Conservation (phyloP, 2,888 invertebrate species). For the Branchipolynoe longqiensis region DNA sequence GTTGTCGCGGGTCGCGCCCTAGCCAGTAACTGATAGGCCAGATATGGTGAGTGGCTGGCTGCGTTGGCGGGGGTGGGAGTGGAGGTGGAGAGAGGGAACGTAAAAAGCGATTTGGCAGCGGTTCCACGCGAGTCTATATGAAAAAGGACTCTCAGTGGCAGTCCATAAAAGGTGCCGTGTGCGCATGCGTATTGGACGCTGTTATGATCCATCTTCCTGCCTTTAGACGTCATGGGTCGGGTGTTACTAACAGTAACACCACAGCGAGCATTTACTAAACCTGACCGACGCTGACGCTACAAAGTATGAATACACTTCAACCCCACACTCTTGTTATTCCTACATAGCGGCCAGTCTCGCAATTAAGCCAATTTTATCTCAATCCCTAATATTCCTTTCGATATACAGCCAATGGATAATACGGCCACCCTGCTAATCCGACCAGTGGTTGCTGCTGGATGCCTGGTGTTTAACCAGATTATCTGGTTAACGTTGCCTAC, state of each 20-base stretch:
- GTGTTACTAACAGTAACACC: too few species aligned
- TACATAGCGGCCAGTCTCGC: too few species aligned
- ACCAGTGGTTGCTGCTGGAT: too few species aligned
- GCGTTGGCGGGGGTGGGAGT: neutral
- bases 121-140: slow-evolving; percentile 25
- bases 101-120: slow-evolving; percentile 40
- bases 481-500: too few species aligned
- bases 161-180: slow-evolving; percentile 35
- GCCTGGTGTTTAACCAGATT: too few species aligned
- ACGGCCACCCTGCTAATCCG: too few species aligned
- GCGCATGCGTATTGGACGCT: neutral
- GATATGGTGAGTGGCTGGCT: neutral
- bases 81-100: neutral
- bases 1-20: slow-evolving; percentile 7
- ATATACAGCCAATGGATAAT: too few species aligned
- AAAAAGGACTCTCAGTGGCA: neutral
- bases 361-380: too few species aligned
- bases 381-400: too few species aligned
- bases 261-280: too few species aligned
- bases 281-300: too few species aligned
- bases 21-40: neutral
- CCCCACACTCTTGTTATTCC: neutral
- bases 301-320: neutral
- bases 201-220: slow-evolving; percentile 49
- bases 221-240: too few species aligned